Percentiles rank a stretch among this genome's conserved stretches.
Evolutionary conservation across 2,888 invertebrate species (phyloP).

Genomic region (Eupithecia vulgata): DNA sequence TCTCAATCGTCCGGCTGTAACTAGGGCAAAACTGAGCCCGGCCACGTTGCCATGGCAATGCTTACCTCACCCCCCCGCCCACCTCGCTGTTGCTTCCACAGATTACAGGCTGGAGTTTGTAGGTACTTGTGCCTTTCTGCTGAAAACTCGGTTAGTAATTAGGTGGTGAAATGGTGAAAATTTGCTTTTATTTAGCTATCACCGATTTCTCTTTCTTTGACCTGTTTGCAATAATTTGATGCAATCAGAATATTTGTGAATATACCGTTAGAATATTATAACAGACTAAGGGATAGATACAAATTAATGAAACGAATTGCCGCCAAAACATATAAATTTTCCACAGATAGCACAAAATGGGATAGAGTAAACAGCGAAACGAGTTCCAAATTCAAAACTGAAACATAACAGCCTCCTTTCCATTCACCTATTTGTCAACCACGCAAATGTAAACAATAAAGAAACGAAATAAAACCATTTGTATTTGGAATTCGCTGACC

Average conservation of each 20-base stretch:
- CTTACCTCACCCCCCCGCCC: conserved; percentile 42
- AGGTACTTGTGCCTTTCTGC: conserved; percentile 13
- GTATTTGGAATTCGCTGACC: not conserved
- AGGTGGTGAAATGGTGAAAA: conserved; percentile 7
- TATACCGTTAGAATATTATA: not conserved
- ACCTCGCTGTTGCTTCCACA: conserved; percentile 42
- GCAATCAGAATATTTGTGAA: not conserved
- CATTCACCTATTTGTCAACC: not conserved
- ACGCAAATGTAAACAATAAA: not conserved
- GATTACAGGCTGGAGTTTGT: conserved; percentile 39
- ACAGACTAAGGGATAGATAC: no score
- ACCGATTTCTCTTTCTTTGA: not conserved
- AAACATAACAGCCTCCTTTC: not conserved
- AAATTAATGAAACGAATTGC: not conserved
- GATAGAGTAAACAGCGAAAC: not conserved
- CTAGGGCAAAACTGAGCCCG: conserved; percentile 73
- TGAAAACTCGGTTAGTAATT: conserved; percentile 11
- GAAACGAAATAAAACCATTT: conserved; percentile 1
- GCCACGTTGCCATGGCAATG: conserved; percentile 61
- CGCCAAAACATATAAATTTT: not conserved
- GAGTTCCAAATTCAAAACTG: conserved; percentile 3
- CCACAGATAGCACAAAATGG: not conserved
- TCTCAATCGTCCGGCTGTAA: conserved; percentile 59
- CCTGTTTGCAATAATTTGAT: not conserved
- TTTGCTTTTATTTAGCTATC: not conserved